A percentile compares a stretch with the other conserved stretches of the same genome.
Evolutionary conservation across 2,888 invertebrate species (phyloP).

Genomic region (Ichneumoninae sp.): DNA sequence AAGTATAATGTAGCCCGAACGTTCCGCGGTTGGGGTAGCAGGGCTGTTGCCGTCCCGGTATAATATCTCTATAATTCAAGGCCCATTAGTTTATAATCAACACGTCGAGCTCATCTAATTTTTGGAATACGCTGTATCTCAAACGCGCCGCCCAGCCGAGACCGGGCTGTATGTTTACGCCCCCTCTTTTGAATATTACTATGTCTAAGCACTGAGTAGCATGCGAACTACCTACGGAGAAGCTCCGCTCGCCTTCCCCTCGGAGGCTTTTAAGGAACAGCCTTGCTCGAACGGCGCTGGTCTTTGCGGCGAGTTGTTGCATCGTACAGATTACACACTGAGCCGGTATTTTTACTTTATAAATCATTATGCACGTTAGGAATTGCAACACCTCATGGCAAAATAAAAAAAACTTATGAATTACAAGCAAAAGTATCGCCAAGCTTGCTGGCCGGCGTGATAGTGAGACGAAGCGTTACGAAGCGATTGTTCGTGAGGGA

Average conservation of each 20-base stretch:
- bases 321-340: conserved; percentile 6
- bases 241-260: conserved; percentile 45
- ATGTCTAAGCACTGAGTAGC: conserved; percentile 81
- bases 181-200: conserved; percentile 84
- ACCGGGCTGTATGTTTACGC: conserved; percentile 73
- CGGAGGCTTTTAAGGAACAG: conserved; percentile 49
- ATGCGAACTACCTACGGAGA: conserved; percentile 76
- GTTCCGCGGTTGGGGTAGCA: conserved; percentile 9
- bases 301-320: conserved; percentile 3
- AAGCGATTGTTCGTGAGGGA: background rate
- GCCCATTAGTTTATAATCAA: conserved; percentile 83
- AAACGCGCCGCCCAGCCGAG: conserved; percentile 66
- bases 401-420: background rate
- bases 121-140: conserved; percentile 72
- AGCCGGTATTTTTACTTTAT: conserved; percentile 7
- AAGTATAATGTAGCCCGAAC: conserved; percentile 71
- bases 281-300: conserved; percentile 1
- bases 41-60: conserved; percentile 70
- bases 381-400: background rate
- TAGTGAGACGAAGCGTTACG: background rate
- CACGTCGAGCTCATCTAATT: conserved; percentile 79
- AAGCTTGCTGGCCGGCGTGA: background rate
- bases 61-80: conserved; percentile 84
- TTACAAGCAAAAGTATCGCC: background rate
- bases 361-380: conserved; percentile 1